Percentiles rank a stretch among this genome's conserved stretches.
These are phyloP conservation scores for Lithobates pipiens DNA, from an alignment of 2,797 vertebrate species.

Conservation along the genomic window DNA sequence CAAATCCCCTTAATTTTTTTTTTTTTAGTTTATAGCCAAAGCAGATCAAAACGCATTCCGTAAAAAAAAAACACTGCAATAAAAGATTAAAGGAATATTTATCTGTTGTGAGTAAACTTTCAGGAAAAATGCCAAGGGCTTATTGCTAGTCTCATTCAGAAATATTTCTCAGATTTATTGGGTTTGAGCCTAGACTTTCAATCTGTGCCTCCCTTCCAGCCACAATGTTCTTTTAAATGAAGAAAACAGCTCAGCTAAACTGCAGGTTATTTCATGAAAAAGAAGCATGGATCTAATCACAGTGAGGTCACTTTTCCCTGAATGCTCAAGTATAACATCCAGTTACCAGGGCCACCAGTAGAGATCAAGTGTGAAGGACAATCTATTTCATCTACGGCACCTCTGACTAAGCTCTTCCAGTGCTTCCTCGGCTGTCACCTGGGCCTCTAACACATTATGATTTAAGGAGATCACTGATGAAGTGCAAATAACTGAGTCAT, in stretches of 20 bases:
- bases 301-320: background rate
- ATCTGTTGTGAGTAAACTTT: constrained; percentile 21
- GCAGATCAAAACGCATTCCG: background rate
- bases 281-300: constrained; percentile 35
- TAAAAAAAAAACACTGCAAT: background rate
- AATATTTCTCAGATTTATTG: constrained; percentile 35
- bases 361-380: constrained; percentile 28
- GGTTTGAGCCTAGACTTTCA: constrained; percentile 39
- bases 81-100: constrained; percentile 23
- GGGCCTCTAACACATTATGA: background rate
- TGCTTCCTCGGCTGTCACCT: background rate
- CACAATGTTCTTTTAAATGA: constrained; percentile 45
- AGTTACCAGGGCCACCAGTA: constrained; percentile 10
- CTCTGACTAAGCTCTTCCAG: background rate
- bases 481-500: background rate
- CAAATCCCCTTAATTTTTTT: too few relatives aligned
- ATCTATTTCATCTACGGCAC: background rate
- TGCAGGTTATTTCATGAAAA: constrained; percentile 29
- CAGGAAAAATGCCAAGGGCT: constrained; percentile 15
- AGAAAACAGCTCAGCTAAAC: constrained; percentile 21
- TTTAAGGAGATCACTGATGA: background rate
- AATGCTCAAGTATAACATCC: constrained; percentile 4
- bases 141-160: constrained; percentile 38
- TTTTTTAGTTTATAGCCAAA: background rate
- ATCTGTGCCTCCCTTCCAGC: constrained; percentile 37